Base-by-base conservation (phyloP, 2,113 vertebrate genomes). In the Genyomyrus donnyi region DNA sequence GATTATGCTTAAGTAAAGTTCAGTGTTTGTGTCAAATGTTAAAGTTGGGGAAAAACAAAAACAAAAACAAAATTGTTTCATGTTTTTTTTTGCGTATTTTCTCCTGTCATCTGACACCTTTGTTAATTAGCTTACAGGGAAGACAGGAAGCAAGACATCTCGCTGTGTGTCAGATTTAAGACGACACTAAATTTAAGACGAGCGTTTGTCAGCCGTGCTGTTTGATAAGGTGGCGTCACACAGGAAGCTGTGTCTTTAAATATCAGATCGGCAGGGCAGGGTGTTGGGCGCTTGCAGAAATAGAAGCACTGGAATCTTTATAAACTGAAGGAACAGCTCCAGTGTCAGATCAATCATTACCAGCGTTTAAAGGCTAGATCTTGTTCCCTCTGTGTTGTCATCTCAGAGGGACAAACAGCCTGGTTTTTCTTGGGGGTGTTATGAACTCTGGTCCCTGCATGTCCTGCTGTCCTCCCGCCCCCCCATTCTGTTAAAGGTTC, bases 261-360 rank as follows among this genome's bases (percentile, higher is more conserved):
- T 86, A 62, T 62, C 70, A 74, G 62, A 83, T 42, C 9, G 11
- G 52, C 35, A 5, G 70, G 70, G 89, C 11, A 77, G 35, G 88
- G 8, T 70, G 50, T 31, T 42, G 66, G 86, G 66, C 1, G 31
- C 49, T 27, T 17, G n/a, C 85, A 88, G 70, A 24, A 53, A 90
- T 70, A 85, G 90, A 90, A 90, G 77, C 11, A n/a, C 88, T 89
- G 84, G 87, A 89, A 85, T 53, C 83, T 89, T 89, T 89, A 87
- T 45, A 48, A 85, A 42, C 88, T 50, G 46, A 87, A 90, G 58
- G 46, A 56, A 70, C 35, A 19, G 88, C 17, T 56, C 17, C 50
- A 6, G 56, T 88, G 87, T 62, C 66, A 42, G 87, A 52, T 90
- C 84, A 88, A 85, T 62, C 74, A 90, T 90, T 52, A 85, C 17